phyloP scores from a whole-genome alignment of 2,888 invertebrate genomes.

The Drosophila emarginata region DNA sequence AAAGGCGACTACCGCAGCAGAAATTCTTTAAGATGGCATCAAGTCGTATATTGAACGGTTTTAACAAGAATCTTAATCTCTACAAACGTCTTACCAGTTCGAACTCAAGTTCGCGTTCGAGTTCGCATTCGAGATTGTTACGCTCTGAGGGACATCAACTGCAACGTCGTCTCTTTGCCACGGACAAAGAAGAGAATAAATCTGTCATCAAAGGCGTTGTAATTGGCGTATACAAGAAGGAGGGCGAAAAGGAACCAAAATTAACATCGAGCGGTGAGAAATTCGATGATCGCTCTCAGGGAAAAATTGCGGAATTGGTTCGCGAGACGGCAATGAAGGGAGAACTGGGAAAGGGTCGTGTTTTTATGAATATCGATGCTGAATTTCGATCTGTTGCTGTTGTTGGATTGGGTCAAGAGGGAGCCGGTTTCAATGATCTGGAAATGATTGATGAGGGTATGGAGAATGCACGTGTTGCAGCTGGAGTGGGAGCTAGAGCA shows the following conservation, averaged over 20 bases:
- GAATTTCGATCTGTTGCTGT: conserved; percentile 86
- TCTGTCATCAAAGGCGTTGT: conserved; percentile 83
- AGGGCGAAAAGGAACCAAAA: conserved; percentile 81
- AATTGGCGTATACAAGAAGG: conserved; percentile 83
- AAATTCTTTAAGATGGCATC: conserved; percentile 34
- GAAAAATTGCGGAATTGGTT: conserved; percentile 83
- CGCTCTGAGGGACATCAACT: neutral
- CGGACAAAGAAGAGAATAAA: conserved; percentile 16
- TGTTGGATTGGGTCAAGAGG: conserved; percentile 86
- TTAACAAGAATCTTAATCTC: conserved; percentile 18
- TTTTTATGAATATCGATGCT: conserved; percentile 85
- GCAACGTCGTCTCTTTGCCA: conserved; percentile 3
- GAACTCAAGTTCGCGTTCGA: neutral
- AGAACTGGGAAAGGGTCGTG: conserved; percentile 74
- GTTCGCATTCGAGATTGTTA: neutral
- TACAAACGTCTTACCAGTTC: conserved; percentile 16
- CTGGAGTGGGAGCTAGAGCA: conserved; percentile 85
- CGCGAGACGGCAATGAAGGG: conserved; percentile 80
- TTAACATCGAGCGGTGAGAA: conserved; percentile 83
- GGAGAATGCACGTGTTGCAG: conserved; percentile 87
- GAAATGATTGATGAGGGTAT: conserved; percentile 88
- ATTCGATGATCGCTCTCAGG: conserved; percentile 83
- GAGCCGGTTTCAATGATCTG: conserved; percentile 85
- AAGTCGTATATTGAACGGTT: conserved; percentile 26
- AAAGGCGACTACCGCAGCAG: neutral